A percentile compares a stretch with the other conserved stretches of the same genome.
These are phyloP conservation scores for Pedionomus torquatus DNA, from an alignment of 2,113 vertebrate species.

Conservation along the genomic window DNA sequence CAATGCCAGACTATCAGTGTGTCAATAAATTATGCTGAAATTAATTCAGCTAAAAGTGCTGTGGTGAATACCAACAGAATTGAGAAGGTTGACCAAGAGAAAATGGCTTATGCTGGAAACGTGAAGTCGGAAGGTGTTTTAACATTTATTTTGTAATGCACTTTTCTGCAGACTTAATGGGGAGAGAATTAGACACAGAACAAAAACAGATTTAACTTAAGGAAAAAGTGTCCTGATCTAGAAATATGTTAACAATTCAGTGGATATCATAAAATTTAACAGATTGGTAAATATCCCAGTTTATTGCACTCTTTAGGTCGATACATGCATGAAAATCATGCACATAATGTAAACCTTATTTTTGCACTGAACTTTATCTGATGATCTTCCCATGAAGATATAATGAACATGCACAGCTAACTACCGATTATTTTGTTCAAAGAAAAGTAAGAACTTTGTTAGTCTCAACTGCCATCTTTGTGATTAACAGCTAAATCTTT, in stretches of 20 bases:
- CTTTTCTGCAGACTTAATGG: background rate
- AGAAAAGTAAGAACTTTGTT: background rate
- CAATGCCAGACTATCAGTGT: background rate
- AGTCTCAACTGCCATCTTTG: background rate
- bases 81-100: background rate
- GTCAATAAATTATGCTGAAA: conserved; percentile 6
- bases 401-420: background rate
- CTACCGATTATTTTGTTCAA: background rate
- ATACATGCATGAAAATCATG: no score
- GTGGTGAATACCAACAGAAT: background rate
- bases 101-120: background rate
- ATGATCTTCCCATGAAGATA: background rate
- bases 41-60: background rate
- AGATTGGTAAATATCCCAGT: background rate
- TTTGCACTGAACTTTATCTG: no score
- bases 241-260: background rate
- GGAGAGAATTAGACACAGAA: background rate
- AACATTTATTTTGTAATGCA: background rate
- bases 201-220: background rate
- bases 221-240: background rate
- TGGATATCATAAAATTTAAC: background rate
- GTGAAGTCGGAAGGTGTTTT: background rate
- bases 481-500: background rate
- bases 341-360: no score
- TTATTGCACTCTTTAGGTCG: background rate